Percentiles rank a stretch among this genome's conserved stretches.
phyloP scores from a whole-genome alignment of 2,888 invertebrate genomes.

The Drosophila kokeensis region DNA sequence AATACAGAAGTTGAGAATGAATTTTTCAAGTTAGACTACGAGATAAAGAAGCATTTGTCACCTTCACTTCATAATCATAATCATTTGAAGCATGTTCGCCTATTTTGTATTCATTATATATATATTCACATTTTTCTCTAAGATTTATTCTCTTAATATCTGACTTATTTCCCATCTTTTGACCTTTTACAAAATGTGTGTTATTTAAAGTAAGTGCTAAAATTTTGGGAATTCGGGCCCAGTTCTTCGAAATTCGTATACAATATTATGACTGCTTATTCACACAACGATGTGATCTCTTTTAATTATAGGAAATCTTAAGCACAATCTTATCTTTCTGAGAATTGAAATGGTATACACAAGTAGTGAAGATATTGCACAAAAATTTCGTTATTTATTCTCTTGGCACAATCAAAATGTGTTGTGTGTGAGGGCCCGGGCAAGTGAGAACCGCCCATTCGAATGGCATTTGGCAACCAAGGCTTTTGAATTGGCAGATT shows the following conservation, averaged over 20 bases:
- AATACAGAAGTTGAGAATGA: not conserved
- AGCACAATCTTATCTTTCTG: conserved; percentile 23
- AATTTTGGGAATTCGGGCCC: not conserved
- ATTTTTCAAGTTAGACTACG: not conserved
- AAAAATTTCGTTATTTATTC: conserved; percentile 20
- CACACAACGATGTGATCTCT: conserved; percentile 6
- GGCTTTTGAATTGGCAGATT: conserved; percentile 63
- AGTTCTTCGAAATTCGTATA: not conserved
- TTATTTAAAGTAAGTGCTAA: not conserved
- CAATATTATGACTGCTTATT: not conserved
- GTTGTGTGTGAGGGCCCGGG: conserved; percentile 21
- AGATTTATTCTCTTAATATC: not conserved
- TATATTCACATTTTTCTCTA: not conserved
- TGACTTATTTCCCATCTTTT: not conserved
- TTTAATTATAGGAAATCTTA: conserved; percentile 14
- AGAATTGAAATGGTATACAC: conserved; percentile 27
- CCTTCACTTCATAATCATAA: not conserved
- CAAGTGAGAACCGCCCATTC: conserved; percentile 38
- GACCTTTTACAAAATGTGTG: not conserved
- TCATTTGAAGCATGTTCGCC: not conserved
- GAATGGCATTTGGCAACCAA: conserved; percentile 67
- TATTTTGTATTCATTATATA: not conserved
- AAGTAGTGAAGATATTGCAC: conserved; percentile 15
- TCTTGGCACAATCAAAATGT: conserved; percentile 18
- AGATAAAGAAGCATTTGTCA: not conserved